Percentiles rank a stretch among this genome's conserved stretches.
phyloP scores from a whole-genome alignment of 2,797 vertebrate species.

The Esox lucius region DNA sequence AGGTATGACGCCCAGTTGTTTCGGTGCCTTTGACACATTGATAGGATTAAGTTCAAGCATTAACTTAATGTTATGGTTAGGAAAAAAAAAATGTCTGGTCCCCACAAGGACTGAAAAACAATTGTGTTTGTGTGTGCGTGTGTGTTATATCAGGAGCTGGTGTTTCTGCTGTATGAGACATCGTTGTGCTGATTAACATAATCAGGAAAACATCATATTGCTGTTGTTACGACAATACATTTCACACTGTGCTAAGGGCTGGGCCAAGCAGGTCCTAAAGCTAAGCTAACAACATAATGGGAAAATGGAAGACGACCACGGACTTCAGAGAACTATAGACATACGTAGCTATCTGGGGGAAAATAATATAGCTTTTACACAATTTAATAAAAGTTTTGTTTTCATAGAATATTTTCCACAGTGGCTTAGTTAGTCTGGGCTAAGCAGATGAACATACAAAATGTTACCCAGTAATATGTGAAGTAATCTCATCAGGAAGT shows the following conservation, averaged over 20 bases:
- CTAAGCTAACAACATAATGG: slow-evolving; percentile 44
- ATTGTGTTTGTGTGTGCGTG: too few species aligned
- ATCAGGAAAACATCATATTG: slow-evolving; percentile 33
- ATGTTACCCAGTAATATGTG: slow-evolving; percentile 55
- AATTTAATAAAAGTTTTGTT: neutral
- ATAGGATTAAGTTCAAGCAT: too few species aligned
- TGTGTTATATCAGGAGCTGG: slow-evolving; percentile 38
- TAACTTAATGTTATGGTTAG: too few species aligned
- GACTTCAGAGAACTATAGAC: neutral
- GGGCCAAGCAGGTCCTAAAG: slow-evolving; percentile 30
- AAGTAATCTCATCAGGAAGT: slow-evolving; percentile 58
- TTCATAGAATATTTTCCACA: neutral
- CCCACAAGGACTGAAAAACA: too few species aligned
- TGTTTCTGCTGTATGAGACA: slow-evolving; percentile 41
- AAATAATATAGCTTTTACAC: neutral
- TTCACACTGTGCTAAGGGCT: slow-evolving; percentile 31
- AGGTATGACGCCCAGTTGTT: too few species aligned
- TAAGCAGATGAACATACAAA: slow-evolving; percentile 35
- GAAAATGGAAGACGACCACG: slow-evolving; percentile 21
- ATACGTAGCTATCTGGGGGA: slow-evolving; percentile 23
- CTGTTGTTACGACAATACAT: slow-evolving; percentile 37
- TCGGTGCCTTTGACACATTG: too few species aligned
- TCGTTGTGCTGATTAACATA: slow-evolving; percentile 34
- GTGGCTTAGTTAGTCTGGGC: neutral
- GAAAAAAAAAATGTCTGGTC: too few species aligned